Percentiles rank a stretch among this genome's conserved stretches.
Conservation (phyloP, 1,140 invertebrate species). For the Hylaeus anthracinus region DNA sequence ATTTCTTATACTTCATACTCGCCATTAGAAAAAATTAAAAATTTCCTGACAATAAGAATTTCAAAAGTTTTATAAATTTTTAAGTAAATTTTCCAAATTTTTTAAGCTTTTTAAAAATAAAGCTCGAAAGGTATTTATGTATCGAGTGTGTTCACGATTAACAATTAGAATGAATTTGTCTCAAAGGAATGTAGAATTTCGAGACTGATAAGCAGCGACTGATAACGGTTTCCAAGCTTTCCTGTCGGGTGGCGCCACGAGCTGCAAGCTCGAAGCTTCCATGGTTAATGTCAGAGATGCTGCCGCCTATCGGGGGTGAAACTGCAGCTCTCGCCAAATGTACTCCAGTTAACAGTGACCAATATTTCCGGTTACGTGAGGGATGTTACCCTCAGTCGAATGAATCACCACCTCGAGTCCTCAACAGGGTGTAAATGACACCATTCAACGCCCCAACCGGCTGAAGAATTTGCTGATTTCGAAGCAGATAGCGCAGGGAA, state of each 20-base stretch:
- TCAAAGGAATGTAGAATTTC: background rate
- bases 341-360: slow-evolving; percentile 67
- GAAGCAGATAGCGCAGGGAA: slow-evolving; percentile 3
- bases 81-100: too few species aligned
- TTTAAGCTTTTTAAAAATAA: background rate
- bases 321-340: slow-evolving; percentile 53
- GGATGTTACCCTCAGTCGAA: slow-evolving; percentile 69
- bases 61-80: too few species aligned
- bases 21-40: too few species aligned
- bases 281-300: slow-evolving; percentile 65
- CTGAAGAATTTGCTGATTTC: slow-evolving; percentile 25
- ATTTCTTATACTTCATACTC: too few species aligned
- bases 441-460: background rate
- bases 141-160: background rate
- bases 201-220: slow-evolving; percentile 47
- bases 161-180: background rate
- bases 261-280: slow-evolving; percentile 47
- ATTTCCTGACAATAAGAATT: too few species aligned
- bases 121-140: background rate
- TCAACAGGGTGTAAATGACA: slow-evolving; percentile 23
- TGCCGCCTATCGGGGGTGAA: slow-evolving; percentile 64
- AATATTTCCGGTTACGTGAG: slow-evolving; percentile 68
- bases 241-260: slow-evolving; percentile 68
- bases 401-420: slow-evolving; percentile 46
- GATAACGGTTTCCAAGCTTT: slow-evolving; percentile 59